Evolutionary conservation across 2,888 invertebrate genomes (phyloP), one percentile per base, ranked within the genome.

Genomic region (Gymnocheta viridis): DNA sequence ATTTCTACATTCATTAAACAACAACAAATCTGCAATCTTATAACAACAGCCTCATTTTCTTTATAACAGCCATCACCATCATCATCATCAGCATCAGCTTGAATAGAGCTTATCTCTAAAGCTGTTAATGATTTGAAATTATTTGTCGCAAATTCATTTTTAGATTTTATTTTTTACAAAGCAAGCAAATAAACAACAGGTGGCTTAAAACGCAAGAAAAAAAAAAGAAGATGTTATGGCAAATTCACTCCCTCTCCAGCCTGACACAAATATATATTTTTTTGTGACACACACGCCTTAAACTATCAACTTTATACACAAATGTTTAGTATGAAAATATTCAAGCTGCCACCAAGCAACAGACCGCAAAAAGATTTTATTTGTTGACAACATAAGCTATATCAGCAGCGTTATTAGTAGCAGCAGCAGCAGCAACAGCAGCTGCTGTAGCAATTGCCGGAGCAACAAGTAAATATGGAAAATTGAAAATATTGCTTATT

Each of bases 91-190:
- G 29, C 56, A n/a, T 19, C 66, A 60, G 6, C 7, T 60, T 69
- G 54, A 32, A 67, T 60, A 32, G 32, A 44, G 73, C 22, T 74
- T 74, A 74, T 81, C 73, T 66, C 10, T 62, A 47, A 56, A 62
- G 38, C 81, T 82, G 74, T 76, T 82, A 82, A 79, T 82, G 82
- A 82, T 82, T 79, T 73, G 62, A 69, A 82, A 82, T 82, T 79
- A 82, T 82, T 78, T 82, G 82, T 82, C 78, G 19, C 78, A 78
- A 82, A 82, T 19, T 69, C 60, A 81, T 67, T 74, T 67, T 32
- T 5, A 60, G 17, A 27, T 47, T 54, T 32, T 41, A 32, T 49
- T 78, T 47, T 62, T 49, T 3, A n/a, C 17, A n/a, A 70, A 51
- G 35, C 51, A 54, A 19, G 19, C 54, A 54, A 51, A 58, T 58